A percentile compares a stretch with the other conserved stretches of the same genome.
phyloP scores from a whole-genome alignment of 2,888 invertebrate species.

The Callinectes sapidus region DNA sequence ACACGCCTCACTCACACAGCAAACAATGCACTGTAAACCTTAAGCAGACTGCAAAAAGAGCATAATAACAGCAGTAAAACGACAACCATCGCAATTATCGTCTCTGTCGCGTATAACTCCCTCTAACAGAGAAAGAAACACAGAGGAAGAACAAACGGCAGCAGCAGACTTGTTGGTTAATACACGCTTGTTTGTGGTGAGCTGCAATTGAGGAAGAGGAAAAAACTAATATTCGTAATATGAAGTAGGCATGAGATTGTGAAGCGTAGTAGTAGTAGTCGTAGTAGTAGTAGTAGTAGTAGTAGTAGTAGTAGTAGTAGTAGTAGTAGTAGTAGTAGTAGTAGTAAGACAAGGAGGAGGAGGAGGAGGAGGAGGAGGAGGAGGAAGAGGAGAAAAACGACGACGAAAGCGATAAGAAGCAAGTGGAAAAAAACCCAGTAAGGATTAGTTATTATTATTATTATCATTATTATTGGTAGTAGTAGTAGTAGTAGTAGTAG shows the following conservation, averaged over 20 bases:
- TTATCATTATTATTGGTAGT: neutral
- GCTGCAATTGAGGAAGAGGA: neutral
- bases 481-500: constrained; percentile 4
- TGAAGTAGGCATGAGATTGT: neutral
- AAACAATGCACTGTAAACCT: neutral
- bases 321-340: neutral
- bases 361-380: neutral
- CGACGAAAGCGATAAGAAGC: no score
- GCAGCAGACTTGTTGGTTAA: neutral
- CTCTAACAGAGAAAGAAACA: neutral
- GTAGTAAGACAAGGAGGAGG: neutral
- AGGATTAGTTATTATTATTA: no score
- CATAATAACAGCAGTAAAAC: neutral
- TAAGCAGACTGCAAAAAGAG: neutral
- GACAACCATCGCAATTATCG: neutral
- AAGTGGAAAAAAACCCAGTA: no score
- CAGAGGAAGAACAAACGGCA: neutral
- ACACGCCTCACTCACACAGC: neutral
- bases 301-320: neutral
- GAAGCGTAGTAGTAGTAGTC: neutral
- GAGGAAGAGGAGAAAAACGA: no score
- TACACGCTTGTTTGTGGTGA: no score
- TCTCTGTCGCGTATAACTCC: neutral
- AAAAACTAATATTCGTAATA: neutral
- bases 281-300: constrained; percentile 10